Base-by-base conservation (phyloP, 2,797 vertebrate genomes). In the Alcedo atthis region DNA sequence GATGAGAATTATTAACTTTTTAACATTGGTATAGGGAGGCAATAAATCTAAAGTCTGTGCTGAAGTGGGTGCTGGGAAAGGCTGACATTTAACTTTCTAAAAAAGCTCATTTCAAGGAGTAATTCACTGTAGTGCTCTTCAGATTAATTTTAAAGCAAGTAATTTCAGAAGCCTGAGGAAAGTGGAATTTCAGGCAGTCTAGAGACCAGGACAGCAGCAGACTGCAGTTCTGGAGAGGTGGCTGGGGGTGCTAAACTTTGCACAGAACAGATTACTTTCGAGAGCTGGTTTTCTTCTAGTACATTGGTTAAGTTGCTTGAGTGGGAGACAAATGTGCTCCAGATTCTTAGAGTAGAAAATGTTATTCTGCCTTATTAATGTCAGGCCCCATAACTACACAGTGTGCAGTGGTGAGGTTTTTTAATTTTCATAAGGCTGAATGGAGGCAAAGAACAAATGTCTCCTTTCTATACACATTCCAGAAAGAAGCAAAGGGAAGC, bases 131-230 rank as follows among this genome's bases (percentile, higher is more conserved):
- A 85, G 71, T 63, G 76, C 68, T 69, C 55, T 88, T 91, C 68
- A 86, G 77, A 85, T 54, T 66, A 69, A 75, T 91, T 93, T 85
- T 90, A 83, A 75, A 88, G 51, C 37, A 45, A 85, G 74, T 82
- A 71, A 71, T 51, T 21, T 58, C 58, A 89, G 90, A 66, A 58
- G 14, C 33, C 55, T 55, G 49, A 89, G 17, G 58, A 71, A 79
- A 78, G 9, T 62, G 33, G 37, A 68, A 76, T 85, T 85, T 84
- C 16, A 26, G 63, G 85, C 32, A 66, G 75, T 9, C 42, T 71
- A 25, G 40, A 90, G 84, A 42, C 15, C 15, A 42, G 54, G 51
- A n/a, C 0, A 3, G 14, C 57, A 64, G 42, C 20, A 33, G n/a
- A 70, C 30, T 66, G 40, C 24, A 69, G 24, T 15, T 66, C 59